Base-by-base conservation (phyloP, 2,888 invertebrate genomes). In the Heliconius charithonia region DNA sequence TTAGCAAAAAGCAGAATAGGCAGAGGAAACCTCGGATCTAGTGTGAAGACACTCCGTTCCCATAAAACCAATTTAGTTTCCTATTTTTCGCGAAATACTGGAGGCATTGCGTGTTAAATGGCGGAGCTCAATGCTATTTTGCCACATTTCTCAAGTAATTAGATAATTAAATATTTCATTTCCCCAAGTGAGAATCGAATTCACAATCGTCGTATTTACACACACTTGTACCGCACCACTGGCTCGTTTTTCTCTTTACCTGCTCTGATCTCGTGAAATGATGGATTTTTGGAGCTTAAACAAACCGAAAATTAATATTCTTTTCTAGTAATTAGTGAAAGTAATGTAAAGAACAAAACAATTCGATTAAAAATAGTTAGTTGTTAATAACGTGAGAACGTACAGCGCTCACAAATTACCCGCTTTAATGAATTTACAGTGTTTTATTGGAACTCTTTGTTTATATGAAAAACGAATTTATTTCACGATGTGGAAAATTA, bases 341-440 rank as follows among this genome's bases (percentile, higher is more conserved):
- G 4, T 62, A 63, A 65, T 74, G 4, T 25, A 45, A 27, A 12
- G 16, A 27, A 66, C 41, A 25, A 74, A 66, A 75, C 75, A 51
- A 66, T 75, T 75, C 75, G 65, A 75, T 66, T 66, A 75, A 75
- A 59, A 65, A 66, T 56, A 75, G 66, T 66, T 56, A 75, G 66
- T 66, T 75, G 75, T 29, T 66, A 75, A 75, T 75, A 51, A 75
- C 66, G 75, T 75, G 66, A 56, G 66, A 73, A 73, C 62, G 73
- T 73, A 73, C 73, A 73, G 63, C 59, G 73, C 71, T 72, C 32
- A 56, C 71, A 32, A 72, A 73, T 73, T 73, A 73, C 59, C 37
- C 41, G 73, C 71, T 32, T 72, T 72, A 72, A 72, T 72, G 56
- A 56, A 72, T 72, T 72, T 59, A 56, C 71, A 72, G 71, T n/a